Conservation (phyloP, 2,797 vertebrate species). For the Spondyliosoma cantharus region DNA sequence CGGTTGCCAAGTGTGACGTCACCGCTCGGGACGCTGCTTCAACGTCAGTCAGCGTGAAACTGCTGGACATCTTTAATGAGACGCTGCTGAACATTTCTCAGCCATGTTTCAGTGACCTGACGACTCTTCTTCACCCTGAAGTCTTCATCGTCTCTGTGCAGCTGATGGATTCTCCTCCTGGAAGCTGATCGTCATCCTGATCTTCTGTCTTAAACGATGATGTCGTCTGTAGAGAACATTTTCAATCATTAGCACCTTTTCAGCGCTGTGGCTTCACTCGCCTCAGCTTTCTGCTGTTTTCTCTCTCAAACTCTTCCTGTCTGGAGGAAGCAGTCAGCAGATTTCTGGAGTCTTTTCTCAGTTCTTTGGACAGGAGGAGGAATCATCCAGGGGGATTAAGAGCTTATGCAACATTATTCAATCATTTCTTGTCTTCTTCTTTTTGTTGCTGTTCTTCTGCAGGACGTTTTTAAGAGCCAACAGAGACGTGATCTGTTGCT, state of each 20-base stretch:
- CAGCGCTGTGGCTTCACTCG: constrained; percentile 13
- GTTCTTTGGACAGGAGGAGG: constrained; percentile 13
- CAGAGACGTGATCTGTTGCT: constrained; percentile 44
- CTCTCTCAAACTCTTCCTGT: constrained; percentile 7
- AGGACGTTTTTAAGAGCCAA: constrained; percentile 41
- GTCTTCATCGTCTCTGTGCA: too few species aligned
- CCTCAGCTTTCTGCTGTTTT: constrained; percentile 8
- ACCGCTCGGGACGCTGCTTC: too few species aligned
- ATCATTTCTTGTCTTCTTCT: constrained; percentile 17
- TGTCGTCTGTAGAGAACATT: not conserved
- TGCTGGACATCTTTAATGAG: too few species aligned
- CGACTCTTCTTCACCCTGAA: too few species aligned
- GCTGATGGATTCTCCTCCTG: not conserved
- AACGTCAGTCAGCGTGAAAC: too few species aligned
- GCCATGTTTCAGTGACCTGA: too few species aligned
- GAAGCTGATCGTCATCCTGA: not conserved
- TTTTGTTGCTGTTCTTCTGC: constrained; percentile 20
- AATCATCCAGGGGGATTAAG: constrained; percentile 52
- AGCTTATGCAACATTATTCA: constrained; percentile 49
- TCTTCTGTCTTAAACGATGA: not conserved
- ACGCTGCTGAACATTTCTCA: too few species aligned
- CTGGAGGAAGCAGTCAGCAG: constrained; percentile 52
- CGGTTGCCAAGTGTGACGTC: too few species aligned
- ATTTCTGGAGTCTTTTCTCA: constrained; percentile 22
- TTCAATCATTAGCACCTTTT: not conserved